Evolutionary conservation across 1,140 invertebrate genomes (phyloP), one percentile per base, ranked within the genome.

Genomic region (Harlomillsia oculata): DNA sequence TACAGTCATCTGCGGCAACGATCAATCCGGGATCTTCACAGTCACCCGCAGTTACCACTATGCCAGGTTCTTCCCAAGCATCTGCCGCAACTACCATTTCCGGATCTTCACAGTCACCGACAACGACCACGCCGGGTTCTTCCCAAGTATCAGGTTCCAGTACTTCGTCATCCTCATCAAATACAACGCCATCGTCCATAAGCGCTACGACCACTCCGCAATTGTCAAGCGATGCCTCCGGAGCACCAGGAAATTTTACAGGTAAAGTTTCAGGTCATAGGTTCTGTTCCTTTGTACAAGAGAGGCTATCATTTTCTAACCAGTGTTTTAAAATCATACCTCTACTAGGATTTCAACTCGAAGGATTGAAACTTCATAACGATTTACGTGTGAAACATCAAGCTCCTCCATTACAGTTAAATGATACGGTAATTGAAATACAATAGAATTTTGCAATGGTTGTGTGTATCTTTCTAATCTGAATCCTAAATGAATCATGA

Each of bases 351-450:
- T 52, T 45, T 13, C 48, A 58, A 58, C 25, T 53, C 1, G 40
- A 46, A 34, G 49, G 28, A 6, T 25, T 58, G 5, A 34, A 34
- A 0, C 25, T 45, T 32, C 56, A 58, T 43, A 58, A 58, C 18
- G 30, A 44, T 26, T 21, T 58, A 14, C 40, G 56, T 11, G n/a
- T 18, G 29, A 50, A 45, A 14, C 56, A 58, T 21, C 37, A 39
- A 18, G 37, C 48, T 0, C 37, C 43, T 26, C 56, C 56, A 28
- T 8, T 58, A 32, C 36, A 36, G 14, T 36, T 58, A 20, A 58
- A 58, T 45, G 48, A 58, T 1, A 58, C 56, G 29, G 56, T 58
- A 29, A 36, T 23, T 26, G n/a, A 40, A 40, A 14, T 40, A 34
- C 32, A 34, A 8, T 9, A 34, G n/a, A 40, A 20, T 40, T 40